Conservation (phyloP, 2,113 vertebrate genomes). For the Leptosomus discolor region DNA sequence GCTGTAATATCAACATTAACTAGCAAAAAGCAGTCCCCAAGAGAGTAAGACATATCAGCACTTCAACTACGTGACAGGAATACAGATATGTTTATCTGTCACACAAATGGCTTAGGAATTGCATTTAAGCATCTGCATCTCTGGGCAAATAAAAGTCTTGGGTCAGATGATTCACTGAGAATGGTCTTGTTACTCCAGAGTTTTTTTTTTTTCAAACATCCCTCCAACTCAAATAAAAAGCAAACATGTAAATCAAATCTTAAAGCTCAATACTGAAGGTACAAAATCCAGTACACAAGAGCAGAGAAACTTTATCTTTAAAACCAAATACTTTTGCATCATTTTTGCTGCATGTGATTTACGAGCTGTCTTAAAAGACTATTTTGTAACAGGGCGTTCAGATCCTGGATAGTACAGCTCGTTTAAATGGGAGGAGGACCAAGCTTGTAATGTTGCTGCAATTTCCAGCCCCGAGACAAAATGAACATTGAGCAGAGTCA, state of each 20-base stretch:
- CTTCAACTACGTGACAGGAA: neutral
- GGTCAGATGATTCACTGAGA: neutral
- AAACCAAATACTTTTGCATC: neutral
- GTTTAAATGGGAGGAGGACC: neutral
- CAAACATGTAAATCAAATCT: neutral
- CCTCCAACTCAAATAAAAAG: neutral
- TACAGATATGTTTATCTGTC: neutral
- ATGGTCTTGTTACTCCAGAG: neutral
- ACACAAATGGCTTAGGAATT: neutral
- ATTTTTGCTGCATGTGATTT: neutral
- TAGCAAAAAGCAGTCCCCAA: neutral
- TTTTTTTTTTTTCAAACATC: neutral
- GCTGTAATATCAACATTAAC: neutral
- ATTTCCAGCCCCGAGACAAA: neutral
- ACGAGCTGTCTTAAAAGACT: neutral
- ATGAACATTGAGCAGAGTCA: constrained; percentile 40
- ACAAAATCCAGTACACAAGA: neutral
- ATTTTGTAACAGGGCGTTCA: neutral
- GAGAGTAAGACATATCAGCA: neutral
- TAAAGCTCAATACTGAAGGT: neutral
- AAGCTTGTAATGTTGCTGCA: neutral
- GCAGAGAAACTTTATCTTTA: neutral
- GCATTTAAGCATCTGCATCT: neutral
- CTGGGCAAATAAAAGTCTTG: neutral
- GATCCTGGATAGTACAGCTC: neutral